These are phyloP conservation scores for Morus bassanus DNA, from an alignment of 2,797 vertebrate species.

Conservation along the genomic window DNA sequence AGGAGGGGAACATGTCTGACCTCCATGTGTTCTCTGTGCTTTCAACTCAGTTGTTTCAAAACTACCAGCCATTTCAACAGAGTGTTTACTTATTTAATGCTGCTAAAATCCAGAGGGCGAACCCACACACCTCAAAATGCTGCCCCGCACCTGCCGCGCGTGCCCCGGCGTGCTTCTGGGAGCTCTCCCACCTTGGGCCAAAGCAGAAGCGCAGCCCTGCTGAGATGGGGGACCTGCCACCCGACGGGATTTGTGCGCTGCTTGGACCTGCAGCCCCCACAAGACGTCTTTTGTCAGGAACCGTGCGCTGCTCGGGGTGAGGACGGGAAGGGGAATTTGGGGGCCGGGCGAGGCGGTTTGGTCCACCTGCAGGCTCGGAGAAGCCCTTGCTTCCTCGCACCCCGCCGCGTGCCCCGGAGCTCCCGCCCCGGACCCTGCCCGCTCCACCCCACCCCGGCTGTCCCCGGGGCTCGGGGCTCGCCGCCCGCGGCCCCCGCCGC, in stretches of 20 bases:
- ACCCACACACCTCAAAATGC: not conserved
- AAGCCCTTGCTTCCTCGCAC: no score
- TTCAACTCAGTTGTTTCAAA: not conserved
- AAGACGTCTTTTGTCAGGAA: not conserved
- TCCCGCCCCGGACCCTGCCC: no score
- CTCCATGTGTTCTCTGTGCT: not conserved
- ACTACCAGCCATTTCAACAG: not conserved
- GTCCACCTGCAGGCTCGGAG: not conserved
- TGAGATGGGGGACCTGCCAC: no score
- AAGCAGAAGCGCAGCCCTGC: not conserved
- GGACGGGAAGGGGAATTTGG: fast-evolving
- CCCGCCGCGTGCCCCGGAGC: not conserved
- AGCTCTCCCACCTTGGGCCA: not conserved
- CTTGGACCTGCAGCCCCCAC: not conserved
- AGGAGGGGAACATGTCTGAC: not conserved
- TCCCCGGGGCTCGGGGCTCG: not conserved
- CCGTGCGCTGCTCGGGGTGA: not conserved
- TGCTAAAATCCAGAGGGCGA: not conserved
- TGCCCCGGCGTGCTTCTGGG: not conserved
- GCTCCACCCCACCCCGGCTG: not conserved
- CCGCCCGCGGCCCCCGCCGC: not conserved
- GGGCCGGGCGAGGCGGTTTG: no score
- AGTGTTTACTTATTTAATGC: not conserved
- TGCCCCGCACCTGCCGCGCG: not conserved
- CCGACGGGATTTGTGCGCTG: not conserved